These are phyloP conservation scores for Tiliacea citrago DNA, from an alignment of 2,888 invertebrate species.

Conservation along the genomic window DNA sequence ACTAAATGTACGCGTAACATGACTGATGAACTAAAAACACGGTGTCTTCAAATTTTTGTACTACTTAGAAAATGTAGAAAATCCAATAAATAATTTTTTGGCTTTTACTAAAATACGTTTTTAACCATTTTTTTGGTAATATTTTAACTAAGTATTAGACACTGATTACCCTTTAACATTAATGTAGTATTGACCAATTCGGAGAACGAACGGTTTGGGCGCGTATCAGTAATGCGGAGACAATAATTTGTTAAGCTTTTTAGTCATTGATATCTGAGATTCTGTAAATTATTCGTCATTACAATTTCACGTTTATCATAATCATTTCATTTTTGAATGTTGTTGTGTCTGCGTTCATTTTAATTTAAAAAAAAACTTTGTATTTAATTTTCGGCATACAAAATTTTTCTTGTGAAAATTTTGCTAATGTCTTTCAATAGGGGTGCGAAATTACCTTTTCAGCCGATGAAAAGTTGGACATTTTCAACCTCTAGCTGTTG, in stretches of 20 bases:
- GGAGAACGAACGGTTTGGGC: slow-evolving; percentile 52
- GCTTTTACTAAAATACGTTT: slow-evolving; percentile 62
- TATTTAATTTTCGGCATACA: slow-evolving; percentile 77
- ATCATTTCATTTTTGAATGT: slow-evolving; percentile 47
- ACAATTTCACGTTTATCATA: slow-evolving; percentile 39
- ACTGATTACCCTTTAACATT: slow-evolving; percentile 44
- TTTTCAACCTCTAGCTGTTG: slow-evolving; percentile 77
- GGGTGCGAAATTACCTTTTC: slow-evolving; percentile 85
- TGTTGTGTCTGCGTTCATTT: slow-evolving; percentile 45
- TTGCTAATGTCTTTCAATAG: slow-evolving; percentile 80
- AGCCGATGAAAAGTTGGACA: slow-evolving; percentile 79
- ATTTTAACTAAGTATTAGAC: slow-evolving; percentile 64
- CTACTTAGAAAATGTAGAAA: slow-evolving; percentile 45
- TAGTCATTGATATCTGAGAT: slow-evolving; percentile 55
- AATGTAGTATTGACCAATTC: slow-evolving; percentile 69
- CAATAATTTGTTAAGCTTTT: slow-evolving; percentile 69
- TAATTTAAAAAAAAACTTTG: slow-evolving; percentile 36
- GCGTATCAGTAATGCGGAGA: slow-evolving; percentile 67
- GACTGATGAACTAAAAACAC: slow-evolving; percentile 77
- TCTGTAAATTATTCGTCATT: slow-evolving; percentile 49
- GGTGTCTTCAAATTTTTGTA: slow-evolving; percentile 73
- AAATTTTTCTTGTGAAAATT: slow-evolving; percentile 86
- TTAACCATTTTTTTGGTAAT: slow-evolving; percentile 60
- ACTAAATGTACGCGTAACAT: slow-evolving; percentile 65
- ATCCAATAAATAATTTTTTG: slow-evolving; percentile 49